Base-by-base conservation (phyloP, 2,888 invertebrate species). In the Andrena haemorrhoa region DNA sequence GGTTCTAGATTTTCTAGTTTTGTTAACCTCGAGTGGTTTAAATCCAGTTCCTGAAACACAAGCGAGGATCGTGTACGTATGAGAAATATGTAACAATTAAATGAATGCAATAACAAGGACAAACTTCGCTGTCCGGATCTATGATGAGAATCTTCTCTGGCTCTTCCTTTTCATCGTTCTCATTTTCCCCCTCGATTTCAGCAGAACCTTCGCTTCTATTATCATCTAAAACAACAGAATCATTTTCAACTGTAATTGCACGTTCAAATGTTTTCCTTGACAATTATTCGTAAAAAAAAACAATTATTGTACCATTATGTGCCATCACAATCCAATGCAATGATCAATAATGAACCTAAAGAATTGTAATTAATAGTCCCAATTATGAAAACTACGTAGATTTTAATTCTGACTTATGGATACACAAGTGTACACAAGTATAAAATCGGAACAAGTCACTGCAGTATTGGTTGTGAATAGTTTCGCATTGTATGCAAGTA, bases 21-120 rank as follows among this genome's bases (percentile, higher is more conserved):
- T 2, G 96, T 97, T 83, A 99, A 96, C 86, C 98, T 95, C 65
- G 97, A 97, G 92, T 99, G 99, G 94, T 98, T 98, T 85, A 99
- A 95, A 93, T 99, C 98, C n/a, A 99, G 94, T 90, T 96, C 96
- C 88, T 94, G 69, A 58, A 92, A 92, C 66, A 81, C 26, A 56
- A 75, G 60, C 56, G 10, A 47, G 63, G 49, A 35, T 29, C 31
- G 71, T 12, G 73, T 61, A 49, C 2, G 58, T 23, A 63, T 51
- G 70, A 71, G 20, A 75, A 68, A 58, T n/a, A 47, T 33, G 12
- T n/a, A 56, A 31, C 20, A 56, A 10, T 60, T 12, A 47, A 35
- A 77, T 31, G 29, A 33, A 51, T 35, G 20, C 8, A 61, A 70
- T 60, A 31, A 69, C 66, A 23, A 56, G 10, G 74, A 90, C 91